These are phyloP conservation scores for Xestia ashworthii DNA, from an alignment of 2,888 invertebrate species.

Conservation along the genomic window DNA sequence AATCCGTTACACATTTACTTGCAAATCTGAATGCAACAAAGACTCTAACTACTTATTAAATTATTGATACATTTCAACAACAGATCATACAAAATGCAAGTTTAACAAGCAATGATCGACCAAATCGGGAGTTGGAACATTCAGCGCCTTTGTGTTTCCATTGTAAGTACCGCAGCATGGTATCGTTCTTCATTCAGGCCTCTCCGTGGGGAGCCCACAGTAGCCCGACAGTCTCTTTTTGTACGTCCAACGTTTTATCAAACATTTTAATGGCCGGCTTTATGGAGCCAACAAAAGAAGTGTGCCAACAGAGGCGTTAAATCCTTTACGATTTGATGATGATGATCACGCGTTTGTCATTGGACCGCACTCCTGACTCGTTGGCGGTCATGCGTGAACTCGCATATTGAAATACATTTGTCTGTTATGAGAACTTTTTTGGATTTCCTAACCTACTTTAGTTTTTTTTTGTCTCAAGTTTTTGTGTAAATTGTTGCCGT, in stretches of 20 bases:
- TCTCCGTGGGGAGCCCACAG: conserved; percentile 87
- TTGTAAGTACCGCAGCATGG: conserved; percentile 85
- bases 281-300: conserved; percentile 89
- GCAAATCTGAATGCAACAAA: conserved; percentile 23
- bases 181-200: conserved; percentile 82
- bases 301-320: conserved; percentile 91
- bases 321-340: conserved; percentile 90
- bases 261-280: conserved; percentile 90
- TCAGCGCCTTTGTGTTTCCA: conserved; percentile 74
- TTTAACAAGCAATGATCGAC: conserved; percentile 80
- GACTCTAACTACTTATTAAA: conserved; percentile 54
- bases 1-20: conserved; percentile 45
- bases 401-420: conserved; percentile 69
- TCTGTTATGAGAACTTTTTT: conserved; percentile 57
- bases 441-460: conserved; percentile 31
- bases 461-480: conserved; percentile 32
- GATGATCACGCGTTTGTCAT: conserved; percentile 88
- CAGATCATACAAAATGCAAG: conserved; percentile 66
- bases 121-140: conserved; percentile 79
- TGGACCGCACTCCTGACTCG: conserved; percentile 77
- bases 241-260: conserved; percentile 88
- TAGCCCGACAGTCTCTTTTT: conserved; percentile 88
- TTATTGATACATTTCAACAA: conserved; percentile 66
- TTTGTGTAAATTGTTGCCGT: conserved; percentile 15
- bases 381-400: conserved; percentile 78